Percentiles rank a stretch among this genome's conserved stretches.
These are phyloP conservation scores for Chaetura pelagica DNA, from an alignment of 2,113 vertebrate genomes.

Conservation along the genomic window DNA sequence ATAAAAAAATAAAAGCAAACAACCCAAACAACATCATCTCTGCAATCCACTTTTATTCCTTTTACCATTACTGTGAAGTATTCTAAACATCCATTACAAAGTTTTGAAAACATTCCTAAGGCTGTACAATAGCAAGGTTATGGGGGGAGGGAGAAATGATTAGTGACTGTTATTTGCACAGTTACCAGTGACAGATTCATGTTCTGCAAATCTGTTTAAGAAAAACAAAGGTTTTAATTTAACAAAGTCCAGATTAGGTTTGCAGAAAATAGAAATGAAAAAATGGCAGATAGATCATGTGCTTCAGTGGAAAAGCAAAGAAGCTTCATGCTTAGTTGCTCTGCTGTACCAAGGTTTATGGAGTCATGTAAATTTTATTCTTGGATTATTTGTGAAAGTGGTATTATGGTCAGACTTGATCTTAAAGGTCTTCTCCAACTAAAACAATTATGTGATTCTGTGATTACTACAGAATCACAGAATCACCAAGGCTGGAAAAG, in stretches of 20 bases:
- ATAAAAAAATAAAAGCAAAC: too few relatives aligned
- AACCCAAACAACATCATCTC: not conserved
- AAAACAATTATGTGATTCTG: too few relatives aligned
- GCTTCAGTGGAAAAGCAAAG: rapidly evolving
- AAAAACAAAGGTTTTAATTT: not conserved
- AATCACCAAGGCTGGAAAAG: too few relatives aligned
- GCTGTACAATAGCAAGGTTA: not conserved
- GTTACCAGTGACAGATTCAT: not conserved
- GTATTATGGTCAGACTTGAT: not conserved
- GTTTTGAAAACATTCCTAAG: not conserved
- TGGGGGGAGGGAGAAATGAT: not conserved
- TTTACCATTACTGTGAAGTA: not conserved
- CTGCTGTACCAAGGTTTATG: not conserved
- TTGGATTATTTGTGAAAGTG: not conserved
- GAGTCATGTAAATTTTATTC: not conserved
- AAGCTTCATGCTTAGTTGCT: not conserved
- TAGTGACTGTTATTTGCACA: not conserved
- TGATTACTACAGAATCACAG: not conserved
- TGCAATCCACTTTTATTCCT: not conserved
- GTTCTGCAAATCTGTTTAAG: not conserved
- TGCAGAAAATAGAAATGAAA: not conserved
- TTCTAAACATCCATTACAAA: not conserved
- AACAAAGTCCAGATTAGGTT: not conserved
- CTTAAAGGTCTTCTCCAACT: too few relatives aligned
- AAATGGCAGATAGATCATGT: not conserved